phyloP scores from a whole-genome alignment of 2,888 invertebrate species.

The Willowsia nigromaculata region DNA sequence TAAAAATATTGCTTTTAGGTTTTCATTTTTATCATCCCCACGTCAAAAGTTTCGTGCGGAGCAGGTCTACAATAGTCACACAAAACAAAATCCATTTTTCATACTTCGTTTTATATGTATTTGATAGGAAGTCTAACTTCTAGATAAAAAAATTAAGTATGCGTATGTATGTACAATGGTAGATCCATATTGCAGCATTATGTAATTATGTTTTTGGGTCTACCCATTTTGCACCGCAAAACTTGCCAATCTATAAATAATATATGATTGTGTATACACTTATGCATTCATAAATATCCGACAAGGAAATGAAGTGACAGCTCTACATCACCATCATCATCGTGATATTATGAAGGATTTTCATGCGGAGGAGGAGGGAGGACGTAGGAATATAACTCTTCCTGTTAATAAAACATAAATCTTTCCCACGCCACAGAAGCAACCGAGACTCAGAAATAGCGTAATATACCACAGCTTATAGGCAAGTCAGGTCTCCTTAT shows the following conservation, averaged over 20 bases:
- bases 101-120: no score
- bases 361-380: not conserved
- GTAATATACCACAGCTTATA: not conserved
- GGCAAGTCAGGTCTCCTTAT: constrained; percentile 22
- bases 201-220: no score
- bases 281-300: constrained; percentile 28
- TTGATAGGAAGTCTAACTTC: no score
- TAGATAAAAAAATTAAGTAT: no score
- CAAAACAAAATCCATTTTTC: no score
- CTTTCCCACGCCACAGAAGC: constrained; percentile 11
- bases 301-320: constrained; percentile 62
- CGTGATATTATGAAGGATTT: constrained; percentile 35
- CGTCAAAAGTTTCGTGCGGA: no score
- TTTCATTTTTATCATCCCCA: no score
- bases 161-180: no score
- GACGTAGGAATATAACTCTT: constrained; percentile 43
- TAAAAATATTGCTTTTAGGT: no score
- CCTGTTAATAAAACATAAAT: constrained; percentile 58
- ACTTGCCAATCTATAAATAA: not conserved
- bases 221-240: no score
- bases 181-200: no score
- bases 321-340: constrained; percentile 19
- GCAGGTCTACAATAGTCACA: no score
- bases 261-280: not conserved
- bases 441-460: not conserved